These are phyloP conservation scores for Albula goreensis DNA, from an alignment of 2,113 vertebrate genomes.

Conservation along the genomic window DNA sequence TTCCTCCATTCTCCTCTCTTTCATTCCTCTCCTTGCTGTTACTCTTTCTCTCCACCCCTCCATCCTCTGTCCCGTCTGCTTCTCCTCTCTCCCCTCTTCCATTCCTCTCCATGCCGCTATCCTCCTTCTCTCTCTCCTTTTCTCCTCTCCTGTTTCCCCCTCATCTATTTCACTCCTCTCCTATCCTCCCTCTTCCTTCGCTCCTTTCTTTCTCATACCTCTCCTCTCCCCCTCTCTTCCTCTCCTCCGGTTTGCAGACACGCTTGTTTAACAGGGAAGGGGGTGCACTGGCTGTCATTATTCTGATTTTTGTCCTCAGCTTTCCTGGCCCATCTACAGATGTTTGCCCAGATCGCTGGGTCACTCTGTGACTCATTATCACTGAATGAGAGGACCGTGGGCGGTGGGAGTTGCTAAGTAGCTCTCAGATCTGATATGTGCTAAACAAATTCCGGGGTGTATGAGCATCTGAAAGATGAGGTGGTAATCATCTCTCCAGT, in stretches of 20 bases:
- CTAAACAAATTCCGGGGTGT: too few species aligned
- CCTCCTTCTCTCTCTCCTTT: not conserved
- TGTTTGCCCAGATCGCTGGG: too few species aligned
- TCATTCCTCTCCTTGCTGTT: constrained; percentile 42
- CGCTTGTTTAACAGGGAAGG: not conserved
- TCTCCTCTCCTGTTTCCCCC: constrained; percentile 9
- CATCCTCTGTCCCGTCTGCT: not conserved
- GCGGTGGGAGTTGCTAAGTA: not conserved
- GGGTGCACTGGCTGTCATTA: not conserved
- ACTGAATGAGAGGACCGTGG: too few species aligned
- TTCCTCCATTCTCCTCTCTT: constrained; percentile 27
- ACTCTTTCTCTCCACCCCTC: not conserved
- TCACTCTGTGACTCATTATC: too few species aligned
- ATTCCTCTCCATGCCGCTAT: not conserved
- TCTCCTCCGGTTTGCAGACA: constrained; percentile 27
- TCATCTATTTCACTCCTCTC: not conserved
- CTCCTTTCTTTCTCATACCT: not conserved
- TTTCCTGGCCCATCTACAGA: too few species aligned
- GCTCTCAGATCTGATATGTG: too few species aligned
- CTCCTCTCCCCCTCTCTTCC: constrained; percentile 6
- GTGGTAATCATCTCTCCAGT: too few species aligned
- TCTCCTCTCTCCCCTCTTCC: constrained; percentile 6
- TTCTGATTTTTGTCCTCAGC: too few species aligned
- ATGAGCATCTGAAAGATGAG: not conserved
- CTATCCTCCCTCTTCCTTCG: not conserved